A percentile compares a stretch with the other conserved stretches of the same genome.
Conservation (phyloP, 1,140 invertebrate species). For the Anastrepha ludens region DNA sequence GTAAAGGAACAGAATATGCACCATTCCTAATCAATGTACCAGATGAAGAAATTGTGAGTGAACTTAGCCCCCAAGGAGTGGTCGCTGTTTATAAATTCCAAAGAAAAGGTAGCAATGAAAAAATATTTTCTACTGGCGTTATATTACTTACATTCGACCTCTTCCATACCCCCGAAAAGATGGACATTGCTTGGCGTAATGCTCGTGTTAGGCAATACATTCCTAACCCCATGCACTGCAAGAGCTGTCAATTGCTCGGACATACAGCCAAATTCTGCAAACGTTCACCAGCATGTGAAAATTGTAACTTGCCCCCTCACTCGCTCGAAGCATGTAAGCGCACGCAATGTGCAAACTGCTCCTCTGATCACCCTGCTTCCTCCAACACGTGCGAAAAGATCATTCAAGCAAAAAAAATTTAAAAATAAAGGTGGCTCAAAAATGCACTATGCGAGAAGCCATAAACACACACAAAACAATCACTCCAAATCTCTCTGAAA, state of each 20-base stretch:
- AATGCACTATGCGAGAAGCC: too few relatives aligned
- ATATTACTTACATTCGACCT: conserved; percentile 9
- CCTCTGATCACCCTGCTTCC: conserved; percentile 12
- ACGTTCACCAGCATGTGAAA: conserved; percentile 10
- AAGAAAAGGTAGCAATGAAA: too few relatives aligned
- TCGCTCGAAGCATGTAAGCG: background rate
- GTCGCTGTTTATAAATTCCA: too few relatives aligned
- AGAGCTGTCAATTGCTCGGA: conserved; percentile 1
- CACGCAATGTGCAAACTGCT: conserved; percentile 22
- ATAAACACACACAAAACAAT: too few relatives aligned
- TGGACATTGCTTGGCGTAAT: conserved; percentile 2
- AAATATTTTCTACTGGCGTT: too few relatives aligned
- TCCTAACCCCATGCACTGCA: conserved; percentile 12
- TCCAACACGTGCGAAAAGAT: background rate
- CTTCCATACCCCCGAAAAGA: background rate
- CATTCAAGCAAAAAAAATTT: background rate
- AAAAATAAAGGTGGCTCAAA: too few relatives aligned
- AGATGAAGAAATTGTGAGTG: too few relatives aligned
- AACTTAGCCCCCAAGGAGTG: too few relatives aligned
- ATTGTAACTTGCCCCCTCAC: conserved; percentile 4
- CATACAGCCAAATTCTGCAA: conserved; percentile 19
- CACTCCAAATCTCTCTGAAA: too few relatives aligned
- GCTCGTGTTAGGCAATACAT: background rate
- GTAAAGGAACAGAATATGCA: too few relatives aligned
- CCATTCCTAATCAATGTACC: too few relatives aligned